A percentile compares a stretch with the other conserved stretches of the same genome.
These are phyloP conservation scores for Bucorvus abyssinicus DNA, from an alignment of 2,797 vertebrate species.

Conservation along the genomic window DNA sequence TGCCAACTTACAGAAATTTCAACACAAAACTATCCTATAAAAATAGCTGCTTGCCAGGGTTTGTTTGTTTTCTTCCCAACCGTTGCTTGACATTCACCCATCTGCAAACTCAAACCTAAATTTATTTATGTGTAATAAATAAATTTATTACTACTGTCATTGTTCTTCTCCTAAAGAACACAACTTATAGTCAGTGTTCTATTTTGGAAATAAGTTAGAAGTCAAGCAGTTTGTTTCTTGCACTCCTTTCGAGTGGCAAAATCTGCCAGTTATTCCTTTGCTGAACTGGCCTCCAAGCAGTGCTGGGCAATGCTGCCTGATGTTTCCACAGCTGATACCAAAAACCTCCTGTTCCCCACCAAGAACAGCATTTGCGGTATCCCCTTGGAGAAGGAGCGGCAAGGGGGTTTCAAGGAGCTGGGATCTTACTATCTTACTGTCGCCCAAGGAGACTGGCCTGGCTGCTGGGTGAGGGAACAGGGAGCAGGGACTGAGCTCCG, in stretches of 20 bases:
- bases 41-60: constrained; percentile 37
- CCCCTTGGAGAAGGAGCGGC: neutral
- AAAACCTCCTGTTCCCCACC: neutral
- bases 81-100: neutral
- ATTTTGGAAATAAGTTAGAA: constrained; percentile 33
- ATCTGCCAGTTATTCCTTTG: neutral
- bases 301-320: neutral
- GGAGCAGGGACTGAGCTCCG: neutral
- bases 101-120: constrained; percentile 20
- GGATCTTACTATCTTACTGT: neutral
- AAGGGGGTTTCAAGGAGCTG: neutral
- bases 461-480: rapidly evolving
- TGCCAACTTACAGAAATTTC: constrained; percentile 62
- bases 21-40: constrained; percentile 51
- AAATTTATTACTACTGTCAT: constrained; percentile 45
- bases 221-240: neutral
- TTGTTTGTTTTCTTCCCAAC: constrained; percentile 53
- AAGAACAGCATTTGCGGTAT: neutral
- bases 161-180: constrained; percentile 46
- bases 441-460: neutral
- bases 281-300: neutral
- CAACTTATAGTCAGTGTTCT: neutral
- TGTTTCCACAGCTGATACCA: neutral
- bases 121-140: neutral
- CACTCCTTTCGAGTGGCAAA: neutral